A percentile compares a stretch with the other conserved stretches of the same genome.
Conservation (phyloP, 2,888 invertebrate genomes). For the Deroplatys truncata region DNA sequence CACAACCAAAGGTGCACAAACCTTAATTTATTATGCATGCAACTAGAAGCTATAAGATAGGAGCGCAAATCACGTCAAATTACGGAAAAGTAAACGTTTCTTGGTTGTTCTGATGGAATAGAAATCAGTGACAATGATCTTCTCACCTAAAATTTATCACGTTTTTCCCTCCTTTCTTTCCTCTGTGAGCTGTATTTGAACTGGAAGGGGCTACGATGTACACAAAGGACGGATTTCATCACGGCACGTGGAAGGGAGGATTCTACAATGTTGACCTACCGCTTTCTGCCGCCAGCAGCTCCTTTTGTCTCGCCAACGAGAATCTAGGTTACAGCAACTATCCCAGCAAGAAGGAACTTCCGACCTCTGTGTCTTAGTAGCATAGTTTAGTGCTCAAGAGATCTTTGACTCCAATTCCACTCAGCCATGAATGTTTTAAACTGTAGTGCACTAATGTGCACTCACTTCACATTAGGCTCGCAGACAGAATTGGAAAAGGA, state of each 20-base stretch:
- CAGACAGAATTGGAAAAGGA: no score
- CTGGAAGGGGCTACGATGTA: background rate
- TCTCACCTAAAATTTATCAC: background rate
- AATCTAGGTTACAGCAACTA: background rate
- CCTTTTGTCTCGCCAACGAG: background rate
- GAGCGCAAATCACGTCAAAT: background rate
- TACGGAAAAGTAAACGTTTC: background rate
- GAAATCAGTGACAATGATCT: background rate
- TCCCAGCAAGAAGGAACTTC: background rate
- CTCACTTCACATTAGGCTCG: background rate
- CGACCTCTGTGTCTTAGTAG: background rate
- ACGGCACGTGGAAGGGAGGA: background rate
- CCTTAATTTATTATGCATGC: no score
- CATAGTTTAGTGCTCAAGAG: background rate
- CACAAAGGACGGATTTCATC: background rate
- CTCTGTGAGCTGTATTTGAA: background rate
- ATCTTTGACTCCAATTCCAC: background rate
- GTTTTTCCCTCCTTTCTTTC: background rate
- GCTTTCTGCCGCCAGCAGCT: background rate
- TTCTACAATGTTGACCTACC: background rate
- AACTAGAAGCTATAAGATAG: background rate
- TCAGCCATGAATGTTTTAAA: background rate
- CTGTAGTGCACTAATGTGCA: background rate
- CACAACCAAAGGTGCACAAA: no score
- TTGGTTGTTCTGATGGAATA: background rate